Percentiles rank a stretch among this genome's conserved stretches.
Evolutionary conservation across 2,888 invertebrate species (phyloP).

Genomic region (Cephus sareptanus): DNA sequence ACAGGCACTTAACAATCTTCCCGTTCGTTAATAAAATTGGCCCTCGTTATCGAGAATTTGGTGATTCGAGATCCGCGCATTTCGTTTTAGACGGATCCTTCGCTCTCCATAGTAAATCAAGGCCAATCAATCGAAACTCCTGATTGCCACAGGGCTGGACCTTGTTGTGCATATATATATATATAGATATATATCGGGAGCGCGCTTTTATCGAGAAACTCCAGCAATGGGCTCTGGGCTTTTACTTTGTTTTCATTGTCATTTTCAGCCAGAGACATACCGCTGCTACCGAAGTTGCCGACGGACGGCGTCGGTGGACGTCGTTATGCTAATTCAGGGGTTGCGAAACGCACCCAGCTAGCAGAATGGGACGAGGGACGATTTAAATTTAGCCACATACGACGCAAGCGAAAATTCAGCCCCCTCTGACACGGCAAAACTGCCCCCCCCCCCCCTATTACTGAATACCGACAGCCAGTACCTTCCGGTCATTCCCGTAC

Average conservation of each 20-base stretch:
- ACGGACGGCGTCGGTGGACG: neutral
- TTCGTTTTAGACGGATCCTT: neutral
- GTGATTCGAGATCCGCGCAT: neutral
- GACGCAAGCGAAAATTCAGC: neutral
- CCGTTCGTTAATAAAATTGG: constrained; percentile 8
- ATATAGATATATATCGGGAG: neutral
- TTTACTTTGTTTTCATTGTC: constrained; percentile 29
- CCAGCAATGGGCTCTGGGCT: constrained; percentile 7
- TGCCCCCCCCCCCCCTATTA: neutral
- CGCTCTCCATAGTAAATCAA: neutral
- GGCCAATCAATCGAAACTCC: neutral
- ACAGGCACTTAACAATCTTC: neutral
- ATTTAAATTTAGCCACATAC: neutral
- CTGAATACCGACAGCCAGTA: neutral
- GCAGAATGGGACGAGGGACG: neutral
- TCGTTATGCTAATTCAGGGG: neutral
- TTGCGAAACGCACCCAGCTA: neutral
- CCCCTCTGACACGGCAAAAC: neutral
- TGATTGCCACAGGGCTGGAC: neutral
- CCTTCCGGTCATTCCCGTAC: neutral
- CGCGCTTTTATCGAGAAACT: neutral
- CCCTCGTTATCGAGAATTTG: neutral
- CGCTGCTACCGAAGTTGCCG: constrained; percentile 11
- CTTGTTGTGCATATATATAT: neutral
- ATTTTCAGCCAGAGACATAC: constrained; percentile 23